Conservation (phyloP, 2,888 invertebrate genomes). For the Oligia fasciuncula region DNA sequence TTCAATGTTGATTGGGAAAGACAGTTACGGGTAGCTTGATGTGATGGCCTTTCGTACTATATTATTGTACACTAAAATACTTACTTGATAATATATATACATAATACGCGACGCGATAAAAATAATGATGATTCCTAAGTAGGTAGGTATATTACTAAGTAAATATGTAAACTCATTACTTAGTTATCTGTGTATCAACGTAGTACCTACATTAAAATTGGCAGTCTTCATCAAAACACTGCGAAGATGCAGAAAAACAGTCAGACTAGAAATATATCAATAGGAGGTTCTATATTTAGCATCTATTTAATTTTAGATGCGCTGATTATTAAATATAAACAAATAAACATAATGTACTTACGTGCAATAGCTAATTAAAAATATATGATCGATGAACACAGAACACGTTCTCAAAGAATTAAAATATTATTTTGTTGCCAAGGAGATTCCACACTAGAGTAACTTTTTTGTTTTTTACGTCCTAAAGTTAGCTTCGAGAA, state of each 20-base stretch:
- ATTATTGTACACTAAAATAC: too few species aligned
- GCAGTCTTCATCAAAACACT: background rate
- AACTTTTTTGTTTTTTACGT: background rate
- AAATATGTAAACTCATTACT: too few species aligned
- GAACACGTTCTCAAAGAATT: constrained; percentile 1
- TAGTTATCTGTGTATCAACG: too few species aligned
- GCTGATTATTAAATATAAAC: too few species aligned
- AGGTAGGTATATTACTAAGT: too few species aligned
- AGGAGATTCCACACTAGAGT: constrained; percentile 10
- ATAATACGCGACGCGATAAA: too few species aligned
- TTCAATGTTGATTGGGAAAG: too few species aligned
- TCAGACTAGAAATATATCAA: background rate
- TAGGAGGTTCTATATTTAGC: background rate
- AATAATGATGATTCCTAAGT: too few species aligned
- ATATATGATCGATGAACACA: background rate
- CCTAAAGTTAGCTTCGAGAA: background rate
- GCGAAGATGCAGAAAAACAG: background rate
- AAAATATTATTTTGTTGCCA: constrained; percentile 5
- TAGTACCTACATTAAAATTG: background rate
- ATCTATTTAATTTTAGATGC: background rate
- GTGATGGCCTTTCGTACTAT: too few species aligned
- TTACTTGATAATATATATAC: too few species aligned
- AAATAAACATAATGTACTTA: background rate
- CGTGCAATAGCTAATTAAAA: background rate
- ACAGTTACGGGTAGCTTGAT: too few species aligned